Evolutionary conservation across 2,888 invertebrate genomes (phyloP), one percentile per base, ranked within the genome.

Genomic region (Catocala sponsa): DNA sequence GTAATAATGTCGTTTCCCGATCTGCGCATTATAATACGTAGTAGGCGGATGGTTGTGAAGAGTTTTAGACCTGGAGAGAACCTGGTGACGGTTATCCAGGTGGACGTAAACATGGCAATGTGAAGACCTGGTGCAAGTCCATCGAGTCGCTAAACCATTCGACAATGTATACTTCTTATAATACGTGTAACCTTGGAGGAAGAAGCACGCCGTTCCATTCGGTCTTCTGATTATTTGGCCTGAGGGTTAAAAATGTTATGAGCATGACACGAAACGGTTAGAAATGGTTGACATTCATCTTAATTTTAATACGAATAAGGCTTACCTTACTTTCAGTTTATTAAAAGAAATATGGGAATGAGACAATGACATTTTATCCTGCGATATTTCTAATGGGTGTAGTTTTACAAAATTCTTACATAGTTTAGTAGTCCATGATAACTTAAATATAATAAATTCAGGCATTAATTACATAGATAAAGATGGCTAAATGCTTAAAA

Each of bases 41-140:
- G 38, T 12, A 10, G 41, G 51, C 13, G 51, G 51, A 15, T 52
- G 51, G 38, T 52, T 52, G 11, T 52, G 51, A 6, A 10, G 6
- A 10, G n/a, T 52, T 10, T 48, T 43, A 13, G 69, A 60, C 11
- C 12, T 47, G 2, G 48, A 63, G 12, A 74, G 53, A 5, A 80
- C 56, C 0, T 72, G 70, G 13, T 62, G 32, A 10, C 55, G 32
- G 5, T 62, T 47, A 51, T 81, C 76, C n/a, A 81, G 25, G 35
- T 77, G 78, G 5, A 83, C 10, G 25, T 73, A 81, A 0, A 69
- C 68, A 4, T 54, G 50, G 38, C 83, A 83, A 4, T 13, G 67
- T 9, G 48, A 58, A 11, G 72, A 74, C n/a, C 55, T 68, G 11
- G 76, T 78, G 53, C 82, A 83, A 5, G 62, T 33, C 81, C 81